Conservation (phyloP, 1,140 invertebrate genomes). For the Drosophila pallidifrons region DNA sequence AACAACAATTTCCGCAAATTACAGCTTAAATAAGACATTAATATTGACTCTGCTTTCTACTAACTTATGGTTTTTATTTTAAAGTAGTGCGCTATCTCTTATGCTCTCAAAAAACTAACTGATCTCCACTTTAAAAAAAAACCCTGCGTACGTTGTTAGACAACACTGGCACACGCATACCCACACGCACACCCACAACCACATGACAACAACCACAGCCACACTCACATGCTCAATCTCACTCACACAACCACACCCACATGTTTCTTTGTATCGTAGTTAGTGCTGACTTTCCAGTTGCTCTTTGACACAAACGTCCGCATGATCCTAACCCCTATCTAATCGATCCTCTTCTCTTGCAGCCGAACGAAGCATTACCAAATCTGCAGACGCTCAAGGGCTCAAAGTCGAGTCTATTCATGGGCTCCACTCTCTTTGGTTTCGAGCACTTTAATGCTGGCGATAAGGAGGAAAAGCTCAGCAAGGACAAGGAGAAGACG, state of each 20-base stretch:
- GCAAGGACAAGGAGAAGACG: slow-evolving; percentile 81
- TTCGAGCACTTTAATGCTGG: slow-evolving; percentile 65
- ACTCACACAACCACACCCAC: slow-evolving; percentile 44
- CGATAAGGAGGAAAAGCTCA: slow-evolving; percentile 57
- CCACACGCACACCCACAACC: slow-evolving; percentile 15
- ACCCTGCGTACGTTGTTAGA: slow-evolving; percentile 59
- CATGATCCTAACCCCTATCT: slow-evolving; percentile 21
- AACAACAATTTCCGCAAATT: slow-evolving; percentile 37
- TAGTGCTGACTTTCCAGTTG: slow-evolving; percentile 80
- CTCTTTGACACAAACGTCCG: slow-evolving; percentile 67
- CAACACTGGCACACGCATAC: slow-evolving; percentile 52
- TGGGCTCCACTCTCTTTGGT: slow-evolving; percentile 80
- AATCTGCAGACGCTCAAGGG: slow-evolving; percentile 87
- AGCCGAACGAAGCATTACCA: slow-evolving; percentile 85
- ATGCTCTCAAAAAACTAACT: slow-evolving; percentile 39
- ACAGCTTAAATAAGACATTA: slow-evolving; percentile 37
- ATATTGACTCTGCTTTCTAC: slow-evolving; percentile 59
- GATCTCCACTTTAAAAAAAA: slow-evolving; percentile 33
- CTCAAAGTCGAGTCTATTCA: slow-evolving; percentile 86
- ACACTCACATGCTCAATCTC: slow-evolving; percentile 14
- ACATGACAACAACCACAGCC: slow-evolving; percentile 45
- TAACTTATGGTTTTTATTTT: slow-evolving; percentile 49
- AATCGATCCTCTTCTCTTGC: slow-evolving; percentile 58
- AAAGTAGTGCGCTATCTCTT: slow-evolving; percentile 60
- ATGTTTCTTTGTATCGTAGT: slow-evolving; percentile 81